Percentiles rank a stretch among this genome's conserved stretches.
phyloP scores from a whole-genome alignment of 1,140 invertebrate genomes.

The Eueides isabella region DNA sequence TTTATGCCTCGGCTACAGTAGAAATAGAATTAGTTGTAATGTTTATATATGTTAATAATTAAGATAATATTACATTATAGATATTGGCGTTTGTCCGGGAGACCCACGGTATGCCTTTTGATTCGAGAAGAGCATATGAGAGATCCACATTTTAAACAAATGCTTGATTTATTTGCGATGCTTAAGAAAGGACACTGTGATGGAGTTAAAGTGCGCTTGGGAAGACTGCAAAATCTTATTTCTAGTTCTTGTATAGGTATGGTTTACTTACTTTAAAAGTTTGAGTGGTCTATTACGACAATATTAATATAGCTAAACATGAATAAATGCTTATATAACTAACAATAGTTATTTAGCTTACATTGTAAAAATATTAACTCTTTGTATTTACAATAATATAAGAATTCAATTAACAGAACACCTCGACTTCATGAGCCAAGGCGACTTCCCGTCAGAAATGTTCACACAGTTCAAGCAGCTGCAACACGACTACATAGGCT shows the following conservation, averaged over 20 bases:
- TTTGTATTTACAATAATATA: too few relatives aligned
- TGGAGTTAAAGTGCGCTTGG: slow-evolving; percentile 96
- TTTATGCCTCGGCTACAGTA: too few relatives aligned
- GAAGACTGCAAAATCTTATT: slow-evolving; percentile 97
- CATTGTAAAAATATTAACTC: too few relatives aligned
- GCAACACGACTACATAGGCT: slow-evolving; percentile 96
- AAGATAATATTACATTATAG: slow-evolving; percentile 79
- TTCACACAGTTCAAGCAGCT: slow-evolving; percentile 93
- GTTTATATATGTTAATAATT: too few relatives aligned
- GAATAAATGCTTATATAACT: too few relatives aligned
- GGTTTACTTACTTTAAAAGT: slow-evolving; percentile 13
- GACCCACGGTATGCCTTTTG: slow-evolving; percentile 98
- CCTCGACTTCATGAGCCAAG: slow-evolving; percentile 96
- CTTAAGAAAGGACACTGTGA: slow-evolving; percentile 98
- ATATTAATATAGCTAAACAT: too few relatives aligned
- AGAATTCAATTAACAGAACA: slow-evolving; percentile 86
- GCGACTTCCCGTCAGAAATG: slow-evolving; percentile 87
- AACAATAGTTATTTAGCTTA: too few relatives aligned
- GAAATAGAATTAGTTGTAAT: too few relatives aligned
- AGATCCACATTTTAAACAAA: slow-evolving; percentile 98
- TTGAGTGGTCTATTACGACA: too few relatives aligned
- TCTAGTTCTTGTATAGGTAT: slow-evolving; percentile 95
- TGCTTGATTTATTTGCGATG: slow-evolving; percentile 98
- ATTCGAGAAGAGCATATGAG: slow-evolving; percentile 98
- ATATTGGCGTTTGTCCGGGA: slow-evolving; percentile 98